Base-by-base conservation (phyloP, 1,140 invertebrate species). In the Leptinotarsa undecemlineata region DNA sequence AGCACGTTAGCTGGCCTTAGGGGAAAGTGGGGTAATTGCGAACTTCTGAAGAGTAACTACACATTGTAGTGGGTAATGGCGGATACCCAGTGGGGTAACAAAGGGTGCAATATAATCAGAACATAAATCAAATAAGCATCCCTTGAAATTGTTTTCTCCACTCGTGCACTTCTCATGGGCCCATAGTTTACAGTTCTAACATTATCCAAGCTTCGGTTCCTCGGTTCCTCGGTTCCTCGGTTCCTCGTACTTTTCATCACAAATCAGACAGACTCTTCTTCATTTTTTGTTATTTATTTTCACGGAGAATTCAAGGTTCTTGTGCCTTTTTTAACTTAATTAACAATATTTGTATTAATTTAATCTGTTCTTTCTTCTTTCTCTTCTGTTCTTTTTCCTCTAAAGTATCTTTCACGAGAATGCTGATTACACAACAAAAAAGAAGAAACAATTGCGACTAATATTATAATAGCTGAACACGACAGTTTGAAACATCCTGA, bases 341-440 rank as follows among this genome's bases (percentile, higher is more conserved):
- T 0, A 14, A 57, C 6, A 57, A 8, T 2, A 4, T 57, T 57
- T 57, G n/a, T 15, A 5, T 57, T n/a, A 17, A 15, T 57, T 57
- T 1, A 4, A 57, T 57, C 5, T 5, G 17, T 8, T 15, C 51
- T 57, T 4, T 14, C n/a, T 14, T 19, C 51, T 57, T 57, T 19
- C 51, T 15, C 0, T n/a, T 15, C 2, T n/a, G 51, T 57, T 57
- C 3, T 0, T 57, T 57, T 57, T n/a, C 17, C 72, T 76, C n/a
- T 21, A 21, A 57, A 63, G 62, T 57, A 75, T 64, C 71, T 75
- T 70, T 63, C 21, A 75, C 67, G 71, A 4, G 14, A n/a, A 3
- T n/a, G n/a, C 51, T 57, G 51, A n/a, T 57, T 57, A 57, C 23
- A 26, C 23, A 26, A 26, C 23, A 26, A 26, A 26, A 4, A 26